Base-by-base conservation (phyloP, 2,888 invertebrate genomes). In the Buathra laborator region DNA sequence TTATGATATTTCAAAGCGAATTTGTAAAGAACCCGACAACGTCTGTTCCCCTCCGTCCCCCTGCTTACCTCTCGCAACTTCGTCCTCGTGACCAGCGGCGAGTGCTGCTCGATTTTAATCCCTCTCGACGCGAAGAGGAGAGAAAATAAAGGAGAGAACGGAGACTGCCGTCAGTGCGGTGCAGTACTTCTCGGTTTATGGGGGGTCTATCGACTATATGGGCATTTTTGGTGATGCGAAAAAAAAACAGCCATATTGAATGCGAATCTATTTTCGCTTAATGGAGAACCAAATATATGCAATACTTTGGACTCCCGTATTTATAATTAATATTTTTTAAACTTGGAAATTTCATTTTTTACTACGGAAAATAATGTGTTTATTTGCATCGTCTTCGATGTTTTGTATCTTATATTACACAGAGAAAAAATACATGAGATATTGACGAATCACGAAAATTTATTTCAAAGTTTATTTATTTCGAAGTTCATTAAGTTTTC, bases 1-100 rank as follows among this genome's bases (percentile, higher is more conserved):
- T 68, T 75, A 62, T 3, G 62, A 70, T 79, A 70, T 80, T 71
- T 66, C 70, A 29, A 79, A 59, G 83, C n/a, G 71, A 80, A 46
- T 79, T 72, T 71, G 70, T 37, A 44, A 66, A 53, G 66, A 24
- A 32, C 56, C 14, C 29, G 56, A 14, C 43, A 12, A 70, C 44
- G 72, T 24, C 10, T 10, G n/a, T 29, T n/a, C n/a, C 7, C 48
- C 32, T 53, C 37, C 37, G 37, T 37, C 37, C 0, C 1, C 37
- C 37, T 37, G 37, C 37, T 5, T 24, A 24, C 24, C 24, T 24
- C 24, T 24, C 24, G 24, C 24, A 24, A 24, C 24, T 9, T 51
- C 5, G 3, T 29, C 10, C 62, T 32, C 16, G 29, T 74, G 62
- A 62, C 74, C 46, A 46, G 32, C 46, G 74, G 14, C 29, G 62